A percentile compares a stretch with the other conserved stretches of the same genome.
Evolutionary conservation across 2,113 vertebrate species (phyloP).

Genomic region (Greenwoodochromis staneri): DNA sequence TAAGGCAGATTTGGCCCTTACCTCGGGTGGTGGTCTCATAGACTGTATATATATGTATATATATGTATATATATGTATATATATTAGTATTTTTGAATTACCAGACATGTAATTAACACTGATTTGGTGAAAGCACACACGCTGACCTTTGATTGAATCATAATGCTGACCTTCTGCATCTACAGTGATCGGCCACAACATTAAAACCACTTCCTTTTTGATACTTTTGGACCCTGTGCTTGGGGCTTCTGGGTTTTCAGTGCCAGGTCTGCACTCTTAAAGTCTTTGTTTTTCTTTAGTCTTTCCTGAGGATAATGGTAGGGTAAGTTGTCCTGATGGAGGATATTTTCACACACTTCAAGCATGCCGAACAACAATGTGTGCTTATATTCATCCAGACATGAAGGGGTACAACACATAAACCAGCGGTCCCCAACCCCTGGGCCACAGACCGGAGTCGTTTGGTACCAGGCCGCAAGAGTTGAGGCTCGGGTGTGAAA

Average conservation of each 20-base stretch:
- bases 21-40: background rate
- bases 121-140: background rate
- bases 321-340: background rate
- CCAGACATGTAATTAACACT: background rate
- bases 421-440: background rate
- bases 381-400: background rate
- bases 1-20: background rate
- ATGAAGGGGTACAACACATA: background rate
- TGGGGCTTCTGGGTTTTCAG: background rate
- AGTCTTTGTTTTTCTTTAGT: background rate
- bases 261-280: background rate
- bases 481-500: background rate
- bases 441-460: rapidly evolving
- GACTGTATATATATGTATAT: rapidly evolving
- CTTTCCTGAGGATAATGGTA: background rate
- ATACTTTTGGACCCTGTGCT: background rate
- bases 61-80: rapidly evolving
- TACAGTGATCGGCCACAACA: background rate
- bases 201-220: background rate
- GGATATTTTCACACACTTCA: background rate
- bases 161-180: background rate
- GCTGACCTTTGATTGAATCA: background rate
- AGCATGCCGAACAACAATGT: background rate
- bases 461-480: background rate
- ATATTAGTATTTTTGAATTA: background rate